Evolutionary conservation across 2,888 invertebrate species (phyloP), one percentile per base, ranked within the genome.

Genomic region (Tetrapedia diversipes): DNA sequence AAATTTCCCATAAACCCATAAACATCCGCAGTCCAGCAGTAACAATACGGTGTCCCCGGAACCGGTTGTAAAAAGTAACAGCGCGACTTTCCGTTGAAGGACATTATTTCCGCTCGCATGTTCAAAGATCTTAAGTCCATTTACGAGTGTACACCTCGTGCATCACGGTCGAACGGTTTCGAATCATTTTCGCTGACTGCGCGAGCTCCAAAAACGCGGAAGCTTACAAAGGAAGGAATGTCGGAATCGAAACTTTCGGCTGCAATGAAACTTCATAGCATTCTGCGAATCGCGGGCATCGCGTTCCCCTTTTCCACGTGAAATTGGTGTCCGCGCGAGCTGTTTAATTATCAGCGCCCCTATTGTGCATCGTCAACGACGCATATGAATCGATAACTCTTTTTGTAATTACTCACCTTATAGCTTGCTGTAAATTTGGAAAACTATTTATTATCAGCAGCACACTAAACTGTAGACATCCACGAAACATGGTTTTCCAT

Each of bases 261-360:
- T 29, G 29, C n/a, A 34, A 29, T 34, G 49, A 51, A 71, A 66
- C 56, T 71, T 71, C 57, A 66, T 66, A 41, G 49, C 66, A 56
- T 71, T 71, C 66, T 41, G 14, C 2, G 66, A 57, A 71, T 66
- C 27, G 34, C 49, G 39, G 16, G 29, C 43, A 34, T 67, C 34
- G 66, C n/a, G n/a, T n/a, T 53, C 41, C 63, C 59, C 32, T 41
- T 47, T 71, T 49, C 60, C 71, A 16, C 59, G 39, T 24, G 57
- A 71, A 59, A 49, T 49, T 67, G 66, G 57, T 56, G 75, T 64
- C 71, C 63, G 41, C 37, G n/a, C 53, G 54, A 67, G 53, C 61
- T 68, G 72, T 72, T 78, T 71, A 78, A 77, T 78, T 72, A 78
- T 71, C 61, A 63, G 34, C 39, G 47, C n/a, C 27, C 32, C 37